Evolutionary conservation across 2,113 vertebrate genomes (phyloP), one percentile per base, ranked within the genome.

Genomic region (Xenotilapia longispinis): DNA sequence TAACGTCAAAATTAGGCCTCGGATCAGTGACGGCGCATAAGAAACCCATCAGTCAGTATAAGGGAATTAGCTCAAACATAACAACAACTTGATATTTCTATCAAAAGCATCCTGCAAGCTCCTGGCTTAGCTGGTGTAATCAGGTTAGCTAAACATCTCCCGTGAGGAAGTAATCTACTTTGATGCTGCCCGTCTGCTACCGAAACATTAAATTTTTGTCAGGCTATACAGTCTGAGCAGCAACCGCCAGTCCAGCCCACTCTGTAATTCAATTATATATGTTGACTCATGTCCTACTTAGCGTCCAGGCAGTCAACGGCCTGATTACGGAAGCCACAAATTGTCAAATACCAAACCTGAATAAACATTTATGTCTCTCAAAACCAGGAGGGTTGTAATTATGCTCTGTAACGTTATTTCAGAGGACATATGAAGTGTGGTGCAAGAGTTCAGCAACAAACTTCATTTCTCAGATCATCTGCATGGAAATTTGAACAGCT

Each of bases 321-420:
- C 86, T 92, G 89, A 93, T 93, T 91, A 91, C 65, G 33, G 88
- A 90, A 91, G 85, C 88, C 88, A 84, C 91, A 93, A 91, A 92
- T 86, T 89, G 94, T 92, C 90, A 92, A 92, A 91, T 91, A 90
- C 31, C 85, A 88, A 91, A 90, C 79, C 58, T 83, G 84, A 85
- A 85, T 91, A 89, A 92, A 93, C 87, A 91, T 88, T 85, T 83
- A 70, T 21, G 92, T 86, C 85, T 63, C 36, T 81, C 80, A 89
- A 58, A 90, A 86, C 38, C 84, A 86, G 79, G 45, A 89, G 42
- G 79, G 80, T 60, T 89, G 65, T 80, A 86, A 92, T 93, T 91
- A 89, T 83, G 19, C 80, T 31, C 58, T 2, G 7, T 84, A 80
- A 90, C 73, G 83, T 91, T 55, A 81, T 93, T 91, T 90, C 79